Evolutionary conservation across 2,113 vertebrate genomes (phyloP), one percentile per base, ranked within the genome.

Genomic region (Podilymbus podiceps): DNA sequence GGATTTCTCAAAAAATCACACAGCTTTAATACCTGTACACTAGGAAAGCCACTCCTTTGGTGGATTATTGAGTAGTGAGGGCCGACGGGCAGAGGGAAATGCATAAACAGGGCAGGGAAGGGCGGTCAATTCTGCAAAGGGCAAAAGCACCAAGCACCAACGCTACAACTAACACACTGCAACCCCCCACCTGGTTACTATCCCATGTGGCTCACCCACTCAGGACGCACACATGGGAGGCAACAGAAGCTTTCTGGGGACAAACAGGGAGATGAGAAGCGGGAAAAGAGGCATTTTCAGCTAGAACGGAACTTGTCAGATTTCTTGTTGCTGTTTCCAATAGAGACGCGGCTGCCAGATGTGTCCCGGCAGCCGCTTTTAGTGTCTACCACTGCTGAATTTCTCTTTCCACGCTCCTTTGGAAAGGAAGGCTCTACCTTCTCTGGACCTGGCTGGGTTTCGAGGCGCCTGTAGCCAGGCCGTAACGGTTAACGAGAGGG

Each of bases 1-100:
- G 97, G 97, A 98, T 97, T 98, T 98, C 97, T 98, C 97, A 97
- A 97, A 97, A 96, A 96, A 95, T 97, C 97, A 97, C 97, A 97
- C 97, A 97, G 97, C 95, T 97, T 97, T 97, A 98, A 98, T 97
- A 96, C 97, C 96, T 97, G 97, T 93, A 80, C 84, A 28, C 95
- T 94, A 94, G 95, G 96, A 98, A 89, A 93, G 93, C 94, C 88
- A 42, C 92, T 93, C 92, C 90, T 94, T 93, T 58, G 91, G 95
- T 4, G 63, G 73, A 44, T 78, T 72, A 35, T 49, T 12, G 94
- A 74, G 82, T 74, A 50, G 78, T 63, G 88, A 84, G 86, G 88
- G 56, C 74, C 68, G 88, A 30, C 0, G 83, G 93, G 77, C 88
- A 84, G 76, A n/a, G 77, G 93, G 89, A 66, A 64, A 60, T 11